Conservation (phyloP, 1,140 invertebrate species). For the Zelostemma sp. region DNA sequence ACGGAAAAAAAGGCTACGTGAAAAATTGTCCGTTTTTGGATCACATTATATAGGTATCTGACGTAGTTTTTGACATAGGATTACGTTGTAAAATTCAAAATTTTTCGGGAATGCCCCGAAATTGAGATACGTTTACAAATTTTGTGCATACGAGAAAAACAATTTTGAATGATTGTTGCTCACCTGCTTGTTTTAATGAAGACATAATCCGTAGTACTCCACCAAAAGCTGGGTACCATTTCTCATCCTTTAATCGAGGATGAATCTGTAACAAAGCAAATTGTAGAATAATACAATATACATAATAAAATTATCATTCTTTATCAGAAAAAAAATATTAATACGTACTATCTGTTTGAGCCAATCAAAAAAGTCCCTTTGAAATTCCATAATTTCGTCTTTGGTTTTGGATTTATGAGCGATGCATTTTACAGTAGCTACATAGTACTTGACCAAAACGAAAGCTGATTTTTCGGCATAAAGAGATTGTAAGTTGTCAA, state of each 20-base stretch:
- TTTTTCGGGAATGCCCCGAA: background rate
- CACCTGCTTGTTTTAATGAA: constrained; percentile 69
- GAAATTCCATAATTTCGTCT: constrained; percentile 68
- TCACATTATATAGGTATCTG: too few relatives aligned
- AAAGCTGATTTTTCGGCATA: constrained; percentile 70
- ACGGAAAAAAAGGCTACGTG: too few relatives aligned
- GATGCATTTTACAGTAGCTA: constrained; percentile 70
- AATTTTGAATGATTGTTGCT: constrained; percentile 10
- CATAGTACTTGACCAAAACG: constrained; percentile 72
- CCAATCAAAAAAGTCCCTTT: constrained; percentile 72
- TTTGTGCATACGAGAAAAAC: background rate
- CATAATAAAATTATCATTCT: background rate
- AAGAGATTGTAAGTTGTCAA: constrained; percentile 69
- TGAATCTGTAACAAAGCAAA: constrained; percentile 63
- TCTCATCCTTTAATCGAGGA: constrained; percentile 72
- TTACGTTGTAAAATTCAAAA: background rate
- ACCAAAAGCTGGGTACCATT: constrained; percentile 74
- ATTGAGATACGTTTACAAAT: background rate
- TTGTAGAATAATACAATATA: constrained; percentile 2
- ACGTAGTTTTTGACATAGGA: too few relatives aligned
- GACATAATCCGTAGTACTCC: constrained; percentile 72
- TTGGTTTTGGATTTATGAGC: constrained; percentile 52
- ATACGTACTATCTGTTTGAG: constrained; percentile 62
- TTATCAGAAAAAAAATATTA: background rate
- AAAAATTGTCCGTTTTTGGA: too few relatives aligned